Base-by-base conservation (phyloP, 2,888 invertebrate genomes). In the Opisthograptis luteolata region DNA sequence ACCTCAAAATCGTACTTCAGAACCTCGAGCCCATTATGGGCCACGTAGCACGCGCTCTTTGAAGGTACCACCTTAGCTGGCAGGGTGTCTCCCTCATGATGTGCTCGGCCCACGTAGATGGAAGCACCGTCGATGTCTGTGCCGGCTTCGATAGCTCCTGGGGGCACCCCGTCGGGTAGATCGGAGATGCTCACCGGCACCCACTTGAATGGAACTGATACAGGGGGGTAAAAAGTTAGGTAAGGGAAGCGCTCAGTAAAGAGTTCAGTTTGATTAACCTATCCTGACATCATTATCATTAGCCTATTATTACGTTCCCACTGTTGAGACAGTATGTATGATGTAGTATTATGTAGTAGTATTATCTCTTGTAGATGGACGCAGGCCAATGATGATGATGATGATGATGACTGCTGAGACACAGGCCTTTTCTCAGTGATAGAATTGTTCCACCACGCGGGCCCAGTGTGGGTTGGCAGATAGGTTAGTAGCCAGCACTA, bases 81-180 rank as follows among this genome's bases (percentile, higher is more conserved):
- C 0, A 94, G 60, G 69, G 93, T 89, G 66, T 94, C 93, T 0
- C 94, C 94, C 44, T 91, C 90, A 66, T 94, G 93, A 46, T 81
- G 91, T 1, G 93, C 93, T 39, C 96, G 92, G 0, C 96, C 96
- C 0, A 96, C 94, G 75, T 92, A 96, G 66, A 96, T 95, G 32
- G 92, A 84, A 2, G 92, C 88, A 0, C 96, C 96, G 64, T 96
- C 95, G 12, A 79, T 79, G 68, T 96, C 96, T 1, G 91, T 89
- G 12, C 96, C 96, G 9, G 89, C 90, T 24, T 84, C 73, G 36
- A 90, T 67, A 2, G 89, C 90, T 1, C 87, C 87, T 2, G 84
- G 84, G 0, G 89, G 89, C 46, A 90, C 82, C 58, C 83, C 82
- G 64, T 46, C 15, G 0, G 45, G 42, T 9, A 52, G 22, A 4